phyloP scores from a whole-genome alignment of 92 coral and sea anemone species.

The Metridium senile region DNA sequence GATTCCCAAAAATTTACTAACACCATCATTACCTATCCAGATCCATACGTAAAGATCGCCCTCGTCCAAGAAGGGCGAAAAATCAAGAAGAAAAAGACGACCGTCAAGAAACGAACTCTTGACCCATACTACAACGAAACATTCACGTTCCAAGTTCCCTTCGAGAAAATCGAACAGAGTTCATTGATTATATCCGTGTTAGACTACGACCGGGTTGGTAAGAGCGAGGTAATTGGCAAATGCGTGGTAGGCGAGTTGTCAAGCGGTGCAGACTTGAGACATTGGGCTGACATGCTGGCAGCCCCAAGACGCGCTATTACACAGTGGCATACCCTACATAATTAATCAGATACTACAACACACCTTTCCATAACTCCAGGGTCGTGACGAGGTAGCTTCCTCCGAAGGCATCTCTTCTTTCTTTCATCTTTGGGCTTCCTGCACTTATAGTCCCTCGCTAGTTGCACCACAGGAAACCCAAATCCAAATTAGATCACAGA shows the following conservation, averaged over 20 bases:
- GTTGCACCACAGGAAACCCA: too few species aligned
- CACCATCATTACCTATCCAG: too few species aligned
- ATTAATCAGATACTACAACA: too few species aligned
- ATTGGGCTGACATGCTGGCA: slow-evolving; percentile 96
- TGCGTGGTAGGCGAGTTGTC: slow-evolving; percentile 95
- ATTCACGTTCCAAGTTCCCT: slow-evolving; percentile 90
- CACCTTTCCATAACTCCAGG: too few species aligned
- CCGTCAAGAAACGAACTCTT: slow-evolving; percentile 95
- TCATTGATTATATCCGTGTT: slow-evolving; percentile 87
- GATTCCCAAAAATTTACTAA: too few species aligned
- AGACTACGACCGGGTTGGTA: slow-evolving; percentile 95
- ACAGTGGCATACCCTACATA: slow-evolving; percentile 94
- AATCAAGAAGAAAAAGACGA: slow-evolving; percentile 93
- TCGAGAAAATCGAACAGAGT: slow-evolving; percentile 89
- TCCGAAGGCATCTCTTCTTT: too few species aligned
- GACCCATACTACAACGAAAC: slow-evolving; percentile 95
- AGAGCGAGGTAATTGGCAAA: slow-evolving; percentile 96
- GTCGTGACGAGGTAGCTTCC: too few species aligned
- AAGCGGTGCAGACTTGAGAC: slow-evolving; percentile 87
- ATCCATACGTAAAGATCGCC: slow-evolving; percentile 94
- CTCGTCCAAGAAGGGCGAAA: slow-evolving; percentile 91
- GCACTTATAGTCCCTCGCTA: too few species aligned
- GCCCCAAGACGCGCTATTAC: slow-evolving; percentile 92
- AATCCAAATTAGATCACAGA: too few species aligned
- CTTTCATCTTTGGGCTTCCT: too few species aligned